Percentiles rank a stretch among this genome's conserved stretches.
Conservation (phyloP, 2,888 invertebrate genomes). For the Nemotelus pantherinus region DNA sequence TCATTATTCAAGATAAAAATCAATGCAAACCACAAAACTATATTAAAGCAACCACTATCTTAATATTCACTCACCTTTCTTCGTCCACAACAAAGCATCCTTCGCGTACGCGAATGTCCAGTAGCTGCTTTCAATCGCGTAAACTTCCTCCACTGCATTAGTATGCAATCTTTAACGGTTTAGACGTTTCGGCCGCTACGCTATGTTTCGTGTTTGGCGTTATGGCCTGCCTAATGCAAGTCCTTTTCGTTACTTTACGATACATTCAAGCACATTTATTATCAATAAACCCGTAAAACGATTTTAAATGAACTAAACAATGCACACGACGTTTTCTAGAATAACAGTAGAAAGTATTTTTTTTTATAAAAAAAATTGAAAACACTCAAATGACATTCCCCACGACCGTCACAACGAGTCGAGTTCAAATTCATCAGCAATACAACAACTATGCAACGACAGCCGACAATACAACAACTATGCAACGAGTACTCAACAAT, state of each 20-base stretch:
- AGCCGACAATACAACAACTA: too few relatives aligned
- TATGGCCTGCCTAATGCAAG: constrained; percentile 47
- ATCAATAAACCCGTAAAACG: constrained; percentile 27
- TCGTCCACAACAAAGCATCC: constrained; percentile 95
- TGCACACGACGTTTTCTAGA: too few relatives aligned
- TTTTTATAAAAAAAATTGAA: too few relatives aligned
- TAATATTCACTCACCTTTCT: constrained; percentile 78
- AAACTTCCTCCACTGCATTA: constrained; percentile 86
- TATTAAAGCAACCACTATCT: neutral
- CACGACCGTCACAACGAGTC: too few relatives aligned
- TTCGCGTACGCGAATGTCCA: constrained; percentile 81
- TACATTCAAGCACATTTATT: constrained; percentile 50
- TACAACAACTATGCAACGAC: too few relatives aligned
- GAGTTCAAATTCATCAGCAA: too few relatives aligned
- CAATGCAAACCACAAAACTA: neutral
- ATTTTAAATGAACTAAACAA: constrained; percentile 24
- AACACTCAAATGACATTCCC: too few relatives aligned
- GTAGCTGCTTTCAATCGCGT: constrained; percentile 80
- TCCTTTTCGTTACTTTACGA: constrained; percentile 48
- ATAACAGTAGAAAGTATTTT: too few relatives aligned
- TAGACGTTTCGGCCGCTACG: constrained; percentile 47
- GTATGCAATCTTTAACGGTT: constrained; percentile 48
- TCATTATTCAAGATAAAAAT: neutral
- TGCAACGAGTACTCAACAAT: neutral
- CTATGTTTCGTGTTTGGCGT: constrained; percentile 47